Evolutionary conservation across 2,797 vertebrate species (phyloP), one percentile per base, ranked within the genome.

Genomic region (Harpagifer antarcticus): DNA sequence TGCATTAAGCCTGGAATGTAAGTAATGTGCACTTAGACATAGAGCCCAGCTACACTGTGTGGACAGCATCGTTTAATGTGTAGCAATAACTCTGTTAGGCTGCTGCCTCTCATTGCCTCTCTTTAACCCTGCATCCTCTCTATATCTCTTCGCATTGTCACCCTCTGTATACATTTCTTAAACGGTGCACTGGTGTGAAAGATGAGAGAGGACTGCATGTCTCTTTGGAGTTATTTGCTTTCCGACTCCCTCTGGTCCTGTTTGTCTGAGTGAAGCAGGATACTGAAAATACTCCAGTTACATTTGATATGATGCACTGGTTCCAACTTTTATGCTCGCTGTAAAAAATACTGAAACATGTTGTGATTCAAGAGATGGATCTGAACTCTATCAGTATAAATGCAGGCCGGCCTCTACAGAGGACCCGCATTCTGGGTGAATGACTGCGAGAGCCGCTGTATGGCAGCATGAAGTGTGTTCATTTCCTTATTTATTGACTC

Each of bases 401-500:
- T 75, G 86, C 90, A 73, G 74, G 68, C 82, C 62, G 83, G 83
- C 81, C 81, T 86, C 72, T 70, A 79, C 63, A 74, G 83, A 85
- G 72, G 74, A 84, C 79, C 84, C 12, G 65, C 69, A 73, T 60
- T 72, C 74, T 33, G 79, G 86, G 79, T 89, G 89, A 89, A 89
- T 86, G 88, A 89, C 88, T 89, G 79, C 68, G 81, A 88, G 89
- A 84, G 88, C 78, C 37, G 79, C 86, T 88, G 86, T 80, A 83
- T 93, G 91, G 91, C 92, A 94, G 90, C 88, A 91, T 93, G 92
- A 93, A 93, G 90, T 93, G 92, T 92, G 92, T 93, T 93, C 91
- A 91, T 94, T 93, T 93, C 92, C 91, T 93, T 94, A 93, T 94
- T 94, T 93, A 93, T 93, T 93, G 95, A 97, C 93, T 92, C 87